phyloP scores from a whole-genome alignment of 2,797 vertebrate species.

The Enteromius radiatus region DNA sequence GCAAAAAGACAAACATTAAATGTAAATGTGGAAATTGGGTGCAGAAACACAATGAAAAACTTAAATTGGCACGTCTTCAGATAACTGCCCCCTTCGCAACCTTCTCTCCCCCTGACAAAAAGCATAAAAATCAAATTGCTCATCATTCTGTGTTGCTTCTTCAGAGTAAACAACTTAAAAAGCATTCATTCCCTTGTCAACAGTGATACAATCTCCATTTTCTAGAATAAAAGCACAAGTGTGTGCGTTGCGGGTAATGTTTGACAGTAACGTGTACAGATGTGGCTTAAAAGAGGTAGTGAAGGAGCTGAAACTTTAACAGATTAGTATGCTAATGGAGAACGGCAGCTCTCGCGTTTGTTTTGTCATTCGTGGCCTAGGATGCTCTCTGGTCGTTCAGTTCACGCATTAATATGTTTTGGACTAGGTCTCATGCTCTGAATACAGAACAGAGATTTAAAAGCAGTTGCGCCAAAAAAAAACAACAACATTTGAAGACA shows the following conservation, averaged over 20 bases:
- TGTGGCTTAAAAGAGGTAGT: conserved; percentile 29
- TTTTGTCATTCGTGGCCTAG: conserved; percentile 60
- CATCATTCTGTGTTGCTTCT: conserved; percentile 2
- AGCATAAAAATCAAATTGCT: conserved; percentile 31
- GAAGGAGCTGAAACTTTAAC: conserved; percentile 51
- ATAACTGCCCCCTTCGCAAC: conserved; percentile 29
- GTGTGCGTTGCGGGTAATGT: conserved; percentile 44
- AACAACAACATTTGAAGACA: conserved; percentile 24
- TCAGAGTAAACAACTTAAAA: conserved; percentile 54
- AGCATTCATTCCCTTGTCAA: conserved; percentile 35
- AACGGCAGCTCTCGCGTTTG: conserved; percentile 66
- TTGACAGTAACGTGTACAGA: conserved; percentile 41
- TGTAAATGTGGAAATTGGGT: conserved; percentile 18
- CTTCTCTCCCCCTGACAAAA: conserved; percentile 1
- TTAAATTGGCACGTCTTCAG: conserved; percentile 28
- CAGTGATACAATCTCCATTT: conserved; percentile 29
- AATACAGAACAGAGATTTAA: conserved; percentile 12
- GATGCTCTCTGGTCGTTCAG: conserved; percentile 61
- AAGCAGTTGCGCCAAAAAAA: neutral
- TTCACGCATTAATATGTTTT: conserved; percentile 64
- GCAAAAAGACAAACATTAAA: conserved; percentile 7
- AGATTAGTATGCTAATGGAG: conserved; percentile 65
- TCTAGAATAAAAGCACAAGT: conserved; percentile 28
- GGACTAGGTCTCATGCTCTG: conserved; percentile 32
- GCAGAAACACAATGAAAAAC: conserved; percentile 26